Base-by-base conservation (phyloP, 2,888 invertebrate species). In the Drosophila acutilabella region DNA sequence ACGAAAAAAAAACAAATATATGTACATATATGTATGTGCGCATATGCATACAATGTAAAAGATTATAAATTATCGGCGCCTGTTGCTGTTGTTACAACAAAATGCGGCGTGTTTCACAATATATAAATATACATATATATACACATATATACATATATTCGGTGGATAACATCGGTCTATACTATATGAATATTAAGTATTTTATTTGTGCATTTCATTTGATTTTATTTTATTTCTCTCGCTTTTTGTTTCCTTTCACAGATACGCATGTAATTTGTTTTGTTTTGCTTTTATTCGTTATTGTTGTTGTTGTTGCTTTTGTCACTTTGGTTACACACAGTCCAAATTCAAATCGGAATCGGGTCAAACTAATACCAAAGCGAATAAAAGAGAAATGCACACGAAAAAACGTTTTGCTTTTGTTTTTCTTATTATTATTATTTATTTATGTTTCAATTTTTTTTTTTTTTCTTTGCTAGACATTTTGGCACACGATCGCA, bases 51-150 rank as follows among this genome's bases (percentile, higher is more conserved):
- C 74, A 67, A 67, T 74, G 53, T 70, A 51, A 54, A 67, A 87
- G 84, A 80, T 87, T 87, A 87, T 83, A 62, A 83, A 83, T 87
- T 83, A 83, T 87, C 87, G 84, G 81, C 56, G 56, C 68, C 80
- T 79, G 75, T 68, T 78, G 75, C 75, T 78, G 69, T 68, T 85
- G 82, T 66, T 74, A 84, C 57, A 75, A 54, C 47, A 68, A 64
- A 71, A 52, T 52, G 64, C 68, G 58, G 74, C 73, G 66, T 68
- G 78, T 80, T 87, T 87, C 84, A 67, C 83, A 86, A 82, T 23
- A 30, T 33, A 64, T 38, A 54, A 33, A 64, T 56, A 42, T 38
- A 20, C 23, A 50, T n/a, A 16, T 18, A 41, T 48, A 13, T 16
- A 47, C 40, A n/a, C 11, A 47, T 18, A 36, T 16, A 33, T 11